phyloP scores from a whole-genome alignment of 2,797 vertebrate species.

The Tokudaia tokunoshimensis region DNA sequence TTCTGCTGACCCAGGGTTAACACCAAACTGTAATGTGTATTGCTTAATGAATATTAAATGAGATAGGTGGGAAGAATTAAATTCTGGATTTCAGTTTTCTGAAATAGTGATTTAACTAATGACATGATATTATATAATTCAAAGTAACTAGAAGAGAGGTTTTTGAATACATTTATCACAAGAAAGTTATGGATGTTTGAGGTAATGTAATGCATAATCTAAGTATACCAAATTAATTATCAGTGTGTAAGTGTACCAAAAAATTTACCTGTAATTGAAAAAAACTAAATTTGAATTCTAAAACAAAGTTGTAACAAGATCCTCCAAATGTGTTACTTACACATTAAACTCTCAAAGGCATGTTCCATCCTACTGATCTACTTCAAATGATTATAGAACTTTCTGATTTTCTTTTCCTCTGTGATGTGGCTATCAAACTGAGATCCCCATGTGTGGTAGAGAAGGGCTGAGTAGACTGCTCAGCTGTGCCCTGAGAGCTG shows the following conservation, averaged over 20 bases:
- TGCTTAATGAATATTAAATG: not conserved
- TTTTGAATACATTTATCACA: not conserved
- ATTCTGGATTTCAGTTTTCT: not conserved
- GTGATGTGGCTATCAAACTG: too few relatives aligned
- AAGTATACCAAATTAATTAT: not conserved
- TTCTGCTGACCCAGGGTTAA: not conserved
- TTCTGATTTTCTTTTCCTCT: not conserved
- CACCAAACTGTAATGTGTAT: not conserved
- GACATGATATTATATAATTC: not conserved
- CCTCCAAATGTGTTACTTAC: not conserved
- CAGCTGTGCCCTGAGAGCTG: not conserved
- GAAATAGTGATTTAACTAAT: not conserved
- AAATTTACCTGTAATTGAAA: not conserved
- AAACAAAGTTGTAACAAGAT: not conserved
- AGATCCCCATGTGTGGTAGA: too few relatives aligned
- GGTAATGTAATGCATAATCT: not conserved
- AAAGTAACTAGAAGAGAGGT: not conserved
- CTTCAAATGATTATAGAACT: not conserved
- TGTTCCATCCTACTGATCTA: not conserved
- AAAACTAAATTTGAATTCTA: not conserved
- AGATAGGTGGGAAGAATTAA: not conserved
- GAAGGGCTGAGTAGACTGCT: not conserved
- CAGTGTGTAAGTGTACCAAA: not conserved
- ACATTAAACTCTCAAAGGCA: not conserved
- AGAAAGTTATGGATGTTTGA: not conserved